Evolutionary conservation across 2,797 vertebrate genomes (phyloP), one percentile per base, ranked within the genome.

Genomic region (Gallinago nigripennis): DNA sequence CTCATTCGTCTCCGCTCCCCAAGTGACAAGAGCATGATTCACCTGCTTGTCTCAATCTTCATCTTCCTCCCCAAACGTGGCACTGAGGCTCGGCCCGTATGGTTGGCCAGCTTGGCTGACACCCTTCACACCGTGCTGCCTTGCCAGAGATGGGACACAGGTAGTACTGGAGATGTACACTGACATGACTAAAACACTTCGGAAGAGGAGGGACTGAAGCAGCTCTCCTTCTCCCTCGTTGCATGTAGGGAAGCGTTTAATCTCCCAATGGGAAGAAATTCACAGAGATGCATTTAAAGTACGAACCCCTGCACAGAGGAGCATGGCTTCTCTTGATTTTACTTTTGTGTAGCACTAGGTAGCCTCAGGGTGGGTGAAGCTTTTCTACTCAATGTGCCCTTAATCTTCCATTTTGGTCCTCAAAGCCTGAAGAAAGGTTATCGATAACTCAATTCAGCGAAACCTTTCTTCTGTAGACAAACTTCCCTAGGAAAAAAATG

Each of bases 351-450:
- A 69, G 54, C 69, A 75, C 51, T 69, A 45, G 69, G 57, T 7
- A 3, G 16, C 16, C 3, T 61, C 2, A 0, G 1, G 1, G 28
- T n/a, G 25, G 31, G 19, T 61, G 65, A 76, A 81, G 45, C 4
- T n/a, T 87, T 78, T 91, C 68, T 33, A n/a, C 88, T 82, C 63
- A 53, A 12, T 8, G 31, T 33, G 37, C 20, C 17, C 30, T 61
- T 54, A 58, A 56, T 79, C 91, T 88, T 78, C 25, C n/a, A 25
- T 66, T 79, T 50, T 70, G 16, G 7, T 79, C 39, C 84, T 86
- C 14, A 82, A 81, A 39, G 15, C 25, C 25, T 37, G 12, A 65
- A 84, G 54, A 61, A 85, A 64, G 39, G 46, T 73, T 70, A 79
- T 56, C 2, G 1, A 13, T 61, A 83, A 53, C 50, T 78, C 8